Evolutionary conservation across 1,140 invertebrate species (phyloP).

Genomic region (Lanistes nyassanus): DNA sequence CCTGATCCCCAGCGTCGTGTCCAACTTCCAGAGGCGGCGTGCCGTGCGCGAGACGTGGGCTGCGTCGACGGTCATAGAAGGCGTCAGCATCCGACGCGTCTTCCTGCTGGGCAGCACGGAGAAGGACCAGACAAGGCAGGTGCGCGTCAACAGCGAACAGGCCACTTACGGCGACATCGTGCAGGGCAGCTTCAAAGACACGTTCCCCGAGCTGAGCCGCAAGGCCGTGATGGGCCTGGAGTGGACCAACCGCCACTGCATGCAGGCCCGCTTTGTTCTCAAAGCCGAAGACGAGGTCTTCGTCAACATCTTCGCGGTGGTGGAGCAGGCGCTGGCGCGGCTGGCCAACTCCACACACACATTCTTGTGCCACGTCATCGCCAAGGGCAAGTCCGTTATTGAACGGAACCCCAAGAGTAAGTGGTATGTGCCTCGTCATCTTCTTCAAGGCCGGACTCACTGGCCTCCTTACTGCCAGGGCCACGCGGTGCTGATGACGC

Average conservation of each 20-base stretch:
- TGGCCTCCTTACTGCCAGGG: conserved; percentile 66
- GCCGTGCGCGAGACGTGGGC: conserved; percentile 63
- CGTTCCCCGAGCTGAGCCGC: conserved; percentile 50
- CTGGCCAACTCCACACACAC: conserved; percentile 22
- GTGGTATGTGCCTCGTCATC: conserved; percentile 61
- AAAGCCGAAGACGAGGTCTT: conserved; percentile 93
- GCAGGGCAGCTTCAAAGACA: conserved; percentile 54
- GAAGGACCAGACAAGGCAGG: conserved; percentile 45
- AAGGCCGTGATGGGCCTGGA: conserved; percentile 83
- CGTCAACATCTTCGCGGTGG: conserved; percentile 69
- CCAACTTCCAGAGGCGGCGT: conserved; percentile 41
- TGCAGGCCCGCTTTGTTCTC: conserved; percentile 76
- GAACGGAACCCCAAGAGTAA: conserved; percentile 58
- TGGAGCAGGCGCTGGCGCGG: conserved; percentile 43
- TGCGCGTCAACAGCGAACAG: conserved; percentile 43
- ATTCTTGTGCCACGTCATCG: conserved; percentile 41
- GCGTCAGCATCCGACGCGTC: conserved; percentile 58
- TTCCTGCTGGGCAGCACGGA: conserved; percentile 77
- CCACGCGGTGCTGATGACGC: conserved; percentile 64
- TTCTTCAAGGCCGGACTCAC: conserved; percentile 52
- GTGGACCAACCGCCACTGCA: conserved; percentile 79
- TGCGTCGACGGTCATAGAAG: conserved; percentile 33
- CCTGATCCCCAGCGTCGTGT: conserved; percentile 38
- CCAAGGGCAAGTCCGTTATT: conserved; percentile 35
- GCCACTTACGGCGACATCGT: conserved; percentile 57